phyloP scores from a whole-genome alignment of 1,140 invertebrate genomes.

The Helicoverpa zea region DNA sequence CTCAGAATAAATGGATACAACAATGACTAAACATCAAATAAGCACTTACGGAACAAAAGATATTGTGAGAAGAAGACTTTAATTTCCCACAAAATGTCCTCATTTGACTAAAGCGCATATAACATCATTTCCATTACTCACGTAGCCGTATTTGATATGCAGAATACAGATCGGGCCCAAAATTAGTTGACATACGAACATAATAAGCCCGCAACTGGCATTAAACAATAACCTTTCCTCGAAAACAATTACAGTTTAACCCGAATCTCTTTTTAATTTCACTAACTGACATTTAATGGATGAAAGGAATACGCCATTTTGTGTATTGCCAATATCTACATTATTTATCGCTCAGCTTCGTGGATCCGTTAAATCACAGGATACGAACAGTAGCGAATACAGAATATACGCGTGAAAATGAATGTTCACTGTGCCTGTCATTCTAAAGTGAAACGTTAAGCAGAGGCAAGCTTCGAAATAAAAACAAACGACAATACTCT shows the following conservation, averaged over 20 bases:
- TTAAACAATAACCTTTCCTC: conserved; percentile 3
- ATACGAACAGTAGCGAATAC: too few species aligned
- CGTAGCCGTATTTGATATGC: conserved; percentile 21
- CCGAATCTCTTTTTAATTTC: conserved; percentile 43
- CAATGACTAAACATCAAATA: too few species aligned
- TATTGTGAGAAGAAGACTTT: neutral
- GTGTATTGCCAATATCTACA: conserved; percentile 29
- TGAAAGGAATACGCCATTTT: conserved; percentile 18
- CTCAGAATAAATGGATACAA: too few species aligned
- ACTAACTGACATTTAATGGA: conserved; percentile 33
- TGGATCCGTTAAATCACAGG: too few species aligned
- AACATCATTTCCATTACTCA: neutral
- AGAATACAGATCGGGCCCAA: conserved; percentile 7
- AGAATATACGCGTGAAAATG: too few species aligned
- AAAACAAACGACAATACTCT: too few species aligned
- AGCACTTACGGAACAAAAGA: too few species aligned
- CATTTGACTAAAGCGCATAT: neutral
- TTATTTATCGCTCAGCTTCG: conserved; percentile 36
- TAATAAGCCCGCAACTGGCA: conserved; percentile 12
- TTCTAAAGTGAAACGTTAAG: too few species aligned
- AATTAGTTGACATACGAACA: neutral
- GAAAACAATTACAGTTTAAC: conserved; percentile 13
- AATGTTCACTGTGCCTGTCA: too few species aligned
- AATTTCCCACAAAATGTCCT: neutral
- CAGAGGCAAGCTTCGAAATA: too few species aligned